These are phyloP conservation scores for Coccyzus lansbergi DNA, from an alignment of 2,797 vertebrate genomes.

Conservation along the genomic window DNA sequence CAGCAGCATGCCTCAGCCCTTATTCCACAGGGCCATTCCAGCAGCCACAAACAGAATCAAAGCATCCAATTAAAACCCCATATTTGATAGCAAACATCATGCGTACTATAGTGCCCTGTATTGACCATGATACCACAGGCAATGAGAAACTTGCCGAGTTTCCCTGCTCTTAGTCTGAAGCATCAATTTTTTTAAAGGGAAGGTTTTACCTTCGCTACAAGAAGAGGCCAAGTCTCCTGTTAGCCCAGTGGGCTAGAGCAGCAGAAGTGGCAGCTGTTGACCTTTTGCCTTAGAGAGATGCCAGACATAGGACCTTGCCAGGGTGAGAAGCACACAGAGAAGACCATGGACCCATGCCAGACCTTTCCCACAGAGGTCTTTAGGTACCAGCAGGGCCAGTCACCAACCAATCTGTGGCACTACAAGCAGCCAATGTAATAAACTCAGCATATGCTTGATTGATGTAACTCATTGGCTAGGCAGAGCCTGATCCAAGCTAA, in stretches of 20 bases:
- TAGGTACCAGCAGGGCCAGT: slow-evolving; percentile 9
- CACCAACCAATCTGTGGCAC: neutral
- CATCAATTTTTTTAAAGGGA: neutral
- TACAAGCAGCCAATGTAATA: neutral
- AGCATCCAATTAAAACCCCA: slow-evolving; percentile 69
- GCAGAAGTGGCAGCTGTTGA: slow-evolving; percentile 8
- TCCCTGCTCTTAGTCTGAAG: neutral
- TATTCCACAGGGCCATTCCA: slow-evolving; percentile 38
- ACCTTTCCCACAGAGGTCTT: neutral
- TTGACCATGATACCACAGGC: slow-evolving; percentile 12
- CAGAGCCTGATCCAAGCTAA: slow-evolving; percentile 13
- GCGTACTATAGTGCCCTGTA: slow-evolving; percentile 9
- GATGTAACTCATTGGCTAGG: neutral
- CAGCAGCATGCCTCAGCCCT: slow-evolving; percentile 48
- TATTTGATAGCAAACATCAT: slow-evolving; percentile 55
- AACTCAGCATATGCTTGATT: slow-evolving; percentile 36
- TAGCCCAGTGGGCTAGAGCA: neutral
- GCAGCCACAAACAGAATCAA: slow-evolving; percentile 54
- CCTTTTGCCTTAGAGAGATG: neutral
- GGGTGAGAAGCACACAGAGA: neutral
- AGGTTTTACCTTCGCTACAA: neutral
- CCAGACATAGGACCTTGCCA: neutral
- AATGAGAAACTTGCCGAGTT: neutral
- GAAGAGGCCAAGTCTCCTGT: neutral
- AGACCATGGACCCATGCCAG: neutral